Percentiles rank a stretch among this genome's conserved stretches.
Evolutionary conservation across 1,140 invertebrate genomes (phyloP).

Genomic region (Teleopsis dalmanni): DNA sequence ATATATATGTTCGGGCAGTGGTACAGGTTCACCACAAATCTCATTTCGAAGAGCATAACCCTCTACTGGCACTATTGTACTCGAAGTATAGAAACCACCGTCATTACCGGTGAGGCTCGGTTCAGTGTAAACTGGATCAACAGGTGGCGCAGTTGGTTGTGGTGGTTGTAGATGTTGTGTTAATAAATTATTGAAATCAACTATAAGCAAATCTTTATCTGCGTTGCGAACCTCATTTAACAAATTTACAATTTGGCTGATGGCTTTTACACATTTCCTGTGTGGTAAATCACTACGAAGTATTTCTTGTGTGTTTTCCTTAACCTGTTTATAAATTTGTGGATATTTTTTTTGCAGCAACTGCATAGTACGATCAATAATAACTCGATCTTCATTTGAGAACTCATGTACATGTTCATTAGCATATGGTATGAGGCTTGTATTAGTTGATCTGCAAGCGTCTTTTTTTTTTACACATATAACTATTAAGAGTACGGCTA

Average conservation of each 20-base stretch:
- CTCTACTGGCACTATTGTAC: constrained; percentile 5
- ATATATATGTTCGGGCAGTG: constrained; percentile 28
- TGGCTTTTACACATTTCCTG: constrained; percentile 15
- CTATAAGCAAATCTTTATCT: no score
- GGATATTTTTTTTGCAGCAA: constrained; percentile 17
- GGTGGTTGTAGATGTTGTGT: constrained; percentile 18
- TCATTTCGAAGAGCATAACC: not conserved
- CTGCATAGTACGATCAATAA: constrained; percentile 17
- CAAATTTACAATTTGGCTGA: constrained; percentile 13
- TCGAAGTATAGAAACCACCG: constrained; percentile 7
- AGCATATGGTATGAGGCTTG: no score
- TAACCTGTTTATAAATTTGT: constrained; percentile 12
- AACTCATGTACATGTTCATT: constrained; percentile 14
- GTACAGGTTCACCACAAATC: not conserved
- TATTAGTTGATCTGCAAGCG: not conserved
- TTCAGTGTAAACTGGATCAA: constrained; percentile 13
- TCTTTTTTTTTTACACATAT: not conserved
- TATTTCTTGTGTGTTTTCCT: constrained; percentile 11
- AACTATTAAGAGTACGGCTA: constrained; percentile 3
- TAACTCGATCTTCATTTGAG: constrained; percentile 12
- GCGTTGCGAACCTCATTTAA: constrained; percentile 16
- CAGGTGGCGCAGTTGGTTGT: constrained; percentile 3
- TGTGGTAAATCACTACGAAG: constrained; percentile 6
- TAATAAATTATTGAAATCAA: constrained; percentile 20
- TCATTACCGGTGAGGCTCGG: not conserved